phyloP scores from a whole-genome alignment of 1,140 invertebrate genomes.

The Thaumatotibia leucotreta region DNA sequence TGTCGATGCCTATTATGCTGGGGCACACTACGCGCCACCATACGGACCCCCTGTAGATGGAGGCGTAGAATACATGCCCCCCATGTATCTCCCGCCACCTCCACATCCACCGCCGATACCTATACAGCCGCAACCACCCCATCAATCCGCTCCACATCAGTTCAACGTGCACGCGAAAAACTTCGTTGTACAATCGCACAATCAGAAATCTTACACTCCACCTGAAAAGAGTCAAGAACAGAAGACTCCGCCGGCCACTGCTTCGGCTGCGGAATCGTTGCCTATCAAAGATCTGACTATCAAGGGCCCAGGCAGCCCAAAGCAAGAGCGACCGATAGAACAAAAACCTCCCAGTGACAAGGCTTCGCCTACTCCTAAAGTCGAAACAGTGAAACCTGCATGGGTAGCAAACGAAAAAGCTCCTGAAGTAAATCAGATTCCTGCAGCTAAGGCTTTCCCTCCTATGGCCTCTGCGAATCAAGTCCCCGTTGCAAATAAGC shows the following conservation, averaged over 20 bases:
- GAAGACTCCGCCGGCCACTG: slow-evolving; percentile 32
- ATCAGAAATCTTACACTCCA: slow-evolving; percentile 48
- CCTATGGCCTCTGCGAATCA: slow-evolving; percentile 34
- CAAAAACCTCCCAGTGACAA: slow-evolving; percentile 52
- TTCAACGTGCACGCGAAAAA: slow-evolving; percentile 75
- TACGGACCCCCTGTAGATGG: slow-evolving; percentile 57
- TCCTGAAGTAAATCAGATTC: slow-evolving; percentile 23
- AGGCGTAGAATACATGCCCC: slow-evolving; percentile 60
- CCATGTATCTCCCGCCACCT: slow-evolving; percentile 58
- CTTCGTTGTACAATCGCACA: slow-evolving; percentile 61
- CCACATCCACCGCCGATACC: slow-evolving; percentile 49
- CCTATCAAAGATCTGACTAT: slow-evolving; percentile 74
- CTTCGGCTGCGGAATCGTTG: slow-evolving; percentile 45
- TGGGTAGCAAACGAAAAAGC: slow-evolving; percentile 50
- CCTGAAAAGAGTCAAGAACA: slow-evolving; percentile 57
- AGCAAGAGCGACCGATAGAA: slow-evolving; percentile 42
- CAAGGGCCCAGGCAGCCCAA: slow-evolving; percentile 61
- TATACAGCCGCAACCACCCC: slow-evolving; percentile 44
- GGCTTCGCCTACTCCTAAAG: slow-evolving; percentile 45
- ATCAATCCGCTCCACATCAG: slow-evolving; percentile 60
- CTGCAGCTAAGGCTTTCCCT: slow-evolving; percentile 42
- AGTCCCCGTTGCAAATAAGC: slow-evolving; percentile 37
- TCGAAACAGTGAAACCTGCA: slow-evolving; percentile 52
- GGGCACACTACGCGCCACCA: slow-evolving; percentile 57
- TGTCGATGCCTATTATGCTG: slow-evolving; percentile 67